Evolutionary conservation across 2,113 vertebrate genomes (phyloP).

Genomic region (Chlamydotis undulata): DNA sequence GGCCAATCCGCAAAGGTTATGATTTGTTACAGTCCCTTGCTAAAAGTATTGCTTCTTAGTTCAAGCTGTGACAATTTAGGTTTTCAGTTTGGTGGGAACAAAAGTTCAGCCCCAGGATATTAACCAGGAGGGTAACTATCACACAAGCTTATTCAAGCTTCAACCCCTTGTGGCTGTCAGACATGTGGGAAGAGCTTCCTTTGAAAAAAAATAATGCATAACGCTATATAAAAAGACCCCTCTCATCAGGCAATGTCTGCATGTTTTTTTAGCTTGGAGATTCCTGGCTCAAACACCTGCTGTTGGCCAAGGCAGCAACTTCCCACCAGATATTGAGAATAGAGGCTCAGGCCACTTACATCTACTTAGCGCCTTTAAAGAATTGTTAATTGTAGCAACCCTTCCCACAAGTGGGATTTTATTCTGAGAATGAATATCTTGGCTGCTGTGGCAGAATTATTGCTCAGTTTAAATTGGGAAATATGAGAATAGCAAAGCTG

Average conservation of each 20-base stretch:
- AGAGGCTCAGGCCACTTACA: constrained; percentile 14
- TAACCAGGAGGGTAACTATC: not conserved
- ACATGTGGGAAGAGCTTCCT: constrained; percentile 27
- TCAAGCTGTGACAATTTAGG: not conserved
- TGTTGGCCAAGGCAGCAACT: not conserved
- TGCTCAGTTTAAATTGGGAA: constrained; percentile 29
- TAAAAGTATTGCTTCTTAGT: not conserved
- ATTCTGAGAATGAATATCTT: constrained; percentile 35
- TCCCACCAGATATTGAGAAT: not conserved
- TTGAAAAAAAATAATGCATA: constrained; percentile 15
- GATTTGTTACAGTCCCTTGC: not conserved
- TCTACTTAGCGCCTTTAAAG: not conserved
- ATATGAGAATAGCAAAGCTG: constrained; percentile 5
- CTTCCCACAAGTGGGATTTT: constrained; percentile 10
- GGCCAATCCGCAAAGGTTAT: not conserved
- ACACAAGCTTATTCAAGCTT: constrained; percentile 16
- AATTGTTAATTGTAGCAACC: constrained; percentile 4
- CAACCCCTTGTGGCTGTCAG: not conserved
- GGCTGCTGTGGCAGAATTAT: constrained; percentile 12
- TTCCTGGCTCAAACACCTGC: not conserved
- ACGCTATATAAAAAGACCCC: constrained; percentile 26
- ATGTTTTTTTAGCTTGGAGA: constrained; percentile 8
- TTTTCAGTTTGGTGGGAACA: constrained; percentile 4
- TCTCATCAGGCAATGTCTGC: not conserved
- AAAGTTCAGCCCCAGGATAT: not conserved